A percentile compares a stretch with the other conserved stretches of the same genome.
Conservation (phyloP, 2,888 invertebrate genomes). For the Myopa tessellatipennis region DNA sequence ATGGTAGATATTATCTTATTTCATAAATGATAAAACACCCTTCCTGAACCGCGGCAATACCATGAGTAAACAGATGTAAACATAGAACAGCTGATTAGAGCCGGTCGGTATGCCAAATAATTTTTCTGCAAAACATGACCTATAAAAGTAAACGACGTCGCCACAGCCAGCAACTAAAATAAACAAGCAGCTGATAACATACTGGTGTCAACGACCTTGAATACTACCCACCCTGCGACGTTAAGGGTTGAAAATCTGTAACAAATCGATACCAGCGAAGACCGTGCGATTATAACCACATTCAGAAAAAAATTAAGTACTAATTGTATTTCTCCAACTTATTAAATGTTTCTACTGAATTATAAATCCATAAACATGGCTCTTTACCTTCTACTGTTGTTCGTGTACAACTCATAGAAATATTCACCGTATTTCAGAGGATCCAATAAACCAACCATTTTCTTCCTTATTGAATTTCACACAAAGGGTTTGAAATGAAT, state of each 20-base stretch:
- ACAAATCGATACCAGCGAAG: conserved; percentile 30
- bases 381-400: conserved; percentile 62
- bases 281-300: neutral
- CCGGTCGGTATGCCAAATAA: neutral
- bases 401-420: conserved; percentile 67
- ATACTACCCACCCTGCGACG: conserved; percentile 50
- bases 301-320: neutral
- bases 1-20: neutral
- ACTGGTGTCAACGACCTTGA: conserved; percentile 38
- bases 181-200: conserved; percentile 23
- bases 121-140: conserved; percentile 39
- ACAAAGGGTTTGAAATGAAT: neutral
- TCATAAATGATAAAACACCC: neutral
- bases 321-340: neutral
- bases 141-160: conserved; percentile 13
- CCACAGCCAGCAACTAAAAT: conserved; percentile 22
- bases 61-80: conserved; percentile 21
- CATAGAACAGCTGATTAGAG: conserved; percentile 34
- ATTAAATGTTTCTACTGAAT: neutral
- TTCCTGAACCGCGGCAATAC: neutral
- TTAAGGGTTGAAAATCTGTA: conserved; percentile 50
- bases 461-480: conserved; percentile 17
- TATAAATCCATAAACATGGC: neutral
- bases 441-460: conserved; percentile 66
- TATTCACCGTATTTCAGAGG: conserved; percentile 68